Evolutionary conservation across 2,797 vertebrate species (phyloP), one percentile per base, ranked within the genome.

Genomic region (Cuculus canorus): DNA sequence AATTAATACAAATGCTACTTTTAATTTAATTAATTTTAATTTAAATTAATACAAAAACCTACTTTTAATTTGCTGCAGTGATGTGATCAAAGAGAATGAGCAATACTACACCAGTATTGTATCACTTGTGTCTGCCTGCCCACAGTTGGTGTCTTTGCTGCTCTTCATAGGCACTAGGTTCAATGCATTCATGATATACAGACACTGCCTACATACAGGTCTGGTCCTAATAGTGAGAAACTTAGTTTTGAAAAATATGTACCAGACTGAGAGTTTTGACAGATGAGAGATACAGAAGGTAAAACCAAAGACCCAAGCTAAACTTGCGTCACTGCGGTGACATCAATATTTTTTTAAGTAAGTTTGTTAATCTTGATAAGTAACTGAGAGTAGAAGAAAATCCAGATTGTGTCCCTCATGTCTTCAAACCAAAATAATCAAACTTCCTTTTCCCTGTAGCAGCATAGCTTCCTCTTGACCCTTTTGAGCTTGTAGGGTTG

Each of bases 381-480:
- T 47, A 69, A 61, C 15, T 28, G 22, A 54, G 28, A 65, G 43
- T 3, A 81, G 17, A 64, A 60, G 64, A 57, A 76, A 54, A 52
- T 14, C 2, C 24, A 90, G 52, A 93, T 87, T 24, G 9, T 95
- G 21, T 93, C 63, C 27, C 24, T 82, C 43, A 43, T 65, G 37
- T 84, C 39, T 83, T 86, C 65, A 79, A 64, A 48, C 10, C 39
- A 48, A 32, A 77, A 86, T 59, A 61, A 50, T 63, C 77, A 33
- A 77, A 43, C 35, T 80, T 92, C 56, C 64, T 90, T 88, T 76
- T 92, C 39, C 95, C n/a, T 88, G n/a, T 76, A 86, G 59, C 25
- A 82, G 33, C 17, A 69, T 37, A 87, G 28, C 43, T 91, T 87
- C 30, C 60, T 85, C 59, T 73, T 85, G 22, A 54, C 3, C 3